phyloP scores from a whole-genome alignment of 1,140 invertebrate genomes.

The Diplogasteroides magnus region DNA sequence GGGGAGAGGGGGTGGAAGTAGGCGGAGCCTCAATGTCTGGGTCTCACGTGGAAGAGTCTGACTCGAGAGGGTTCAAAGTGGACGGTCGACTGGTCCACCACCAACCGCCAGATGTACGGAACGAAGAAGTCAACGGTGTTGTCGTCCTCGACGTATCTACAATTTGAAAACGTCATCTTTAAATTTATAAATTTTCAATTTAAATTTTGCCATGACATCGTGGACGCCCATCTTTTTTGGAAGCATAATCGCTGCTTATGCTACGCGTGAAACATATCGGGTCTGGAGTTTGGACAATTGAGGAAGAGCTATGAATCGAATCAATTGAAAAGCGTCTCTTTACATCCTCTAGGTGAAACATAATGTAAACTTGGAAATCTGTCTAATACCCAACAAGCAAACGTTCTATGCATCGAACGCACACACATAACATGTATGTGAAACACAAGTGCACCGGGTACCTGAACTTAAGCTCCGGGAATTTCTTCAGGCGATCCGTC shows the following conservation, averaged over 20 bases:
- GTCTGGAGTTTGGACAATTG: no score
- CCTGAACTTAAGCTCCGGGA: conserved; percentile 88
- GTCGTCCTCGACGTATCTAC: conserved; percentile 96
- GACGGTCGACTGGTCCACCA: conserved; percentile 18
- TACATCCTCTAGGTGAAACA: not conserved
- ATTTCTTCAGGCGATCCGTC: conserved; percentile 78
- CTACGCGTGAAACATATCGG: not conserved
- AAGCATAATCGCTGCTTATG: not conserved
- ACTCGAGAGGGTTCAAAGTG: conserved; percentile 20
- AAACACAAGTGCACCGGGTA: not conserved
- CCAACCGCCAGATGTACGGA: conserved; percentile 91
- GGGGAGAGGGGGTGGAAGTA: not conserved
- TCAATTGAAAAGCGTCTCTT: not conserved
- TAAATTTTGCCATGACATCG: not conserved
- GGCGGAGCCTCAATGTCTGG: conserved; percentile 13
- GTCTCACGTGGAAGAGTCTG: conserved; percentile 27
- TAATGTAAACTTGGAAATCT: not conserved
- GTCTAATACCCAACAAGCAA: not conserved
- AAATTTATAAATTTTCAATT: not conserved
- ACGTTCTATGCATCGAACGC: not conserved
- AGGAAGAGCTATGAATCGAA: no score
- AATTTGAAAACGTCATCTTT: not conserved
- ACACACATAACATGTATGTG: not conserved
- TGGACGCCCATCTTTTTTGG: not conserved
- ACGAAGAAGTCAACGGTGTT: conserved; percentile 98